Conservation (phyloP, 2,113 vertebrate genomes). For the Malaclemys terrapin region DNA sequence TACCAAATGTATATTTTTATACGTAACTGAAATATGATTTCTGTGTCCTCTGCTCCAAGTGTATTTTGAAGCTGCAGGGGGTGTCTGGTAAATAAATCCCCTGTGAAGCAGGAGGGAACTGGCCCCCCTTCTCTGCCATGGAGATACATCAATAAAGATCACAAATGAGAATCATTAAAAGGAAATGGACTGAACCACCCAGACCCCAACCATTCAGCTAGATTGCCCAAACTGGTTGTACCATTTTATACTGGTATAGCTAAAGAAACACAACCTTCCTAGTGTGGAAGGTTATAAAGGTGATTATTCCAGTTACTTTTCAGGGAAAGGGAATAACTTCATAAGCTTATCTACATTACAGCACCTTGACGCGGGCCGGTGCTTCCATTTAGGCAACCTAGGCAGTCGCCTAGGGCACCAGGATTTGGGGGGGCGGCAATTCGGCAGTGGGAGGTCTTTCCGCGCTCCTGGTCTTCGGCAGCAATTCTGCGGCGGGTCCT, state of each 20-base stretch:
- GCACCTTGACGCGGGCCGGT: background rate
- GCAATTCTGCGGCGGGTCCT: too few relatives aligned
- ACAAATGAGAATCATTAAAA: background rate
- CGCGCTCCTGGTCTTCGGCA: too few relatives aligned
- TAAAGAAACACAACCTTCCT: background rate
- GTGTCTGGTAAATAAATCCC: background rate
- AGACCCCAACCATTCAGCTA: background rate
- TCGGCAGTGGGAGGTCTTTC: too few relatives aligned
- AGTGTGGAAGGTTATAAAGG: background rate
- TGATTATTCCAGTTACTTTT: background rate
- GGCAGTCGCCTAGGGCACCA: too few relatives aligned
- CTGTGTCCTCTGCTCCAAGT: background rate
- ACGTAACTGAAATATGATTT: background rate
- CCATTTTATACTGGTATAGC: background rate
- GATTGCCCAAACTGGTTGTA: background rate
- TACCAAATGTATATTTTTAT: background rate
- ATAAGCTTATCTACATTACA: background rate
- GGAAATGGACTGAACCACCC: background rate
- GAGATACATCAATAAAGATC: background rate
- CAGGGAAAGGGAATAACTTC: background rate
- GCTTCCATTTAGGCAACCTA: too few relatives aligned
- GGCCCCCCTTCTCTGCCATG: background rate
- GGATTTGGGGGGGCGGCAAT: too few relatives aligned
- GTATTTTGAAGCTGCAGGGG: background rate
- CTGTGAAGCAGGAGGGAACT: background rate